These are phyloP conservation scores for Pristis pectinata DNA, from an alignment of 2,797 vertebrate genomes.

Conservation along the genomic window DNA sequence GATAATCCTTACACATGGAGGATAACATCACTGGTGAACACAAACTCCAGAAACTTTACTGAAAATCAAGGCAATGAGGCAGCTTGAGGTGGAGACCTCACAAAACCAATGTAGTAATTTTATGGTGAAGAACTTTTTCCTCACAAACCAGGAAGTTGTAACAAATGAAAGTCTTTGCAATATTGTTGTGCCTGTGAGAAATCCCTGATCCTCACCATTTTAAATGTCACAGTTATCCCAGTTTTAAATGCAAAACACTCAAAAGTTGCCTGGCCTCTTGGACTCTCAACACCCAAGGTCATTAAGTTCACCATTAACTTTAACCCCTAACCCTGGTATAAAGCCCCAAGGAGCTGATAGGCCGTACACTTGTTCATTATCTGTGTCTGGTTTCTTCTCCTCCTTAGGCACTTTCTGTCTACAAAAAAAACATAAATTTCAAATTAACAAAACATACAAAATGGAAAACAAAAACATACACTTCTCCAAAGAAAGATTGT, in stretches of 20 bases:
- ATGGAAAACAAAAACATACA: constrained; percentile 33
- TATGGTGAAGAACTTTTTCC: background rate
- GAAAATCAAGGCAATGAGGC: background rate
- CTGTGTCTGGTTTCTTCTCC: constrained; percentile 32
- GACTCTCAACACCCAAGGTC: background rate
- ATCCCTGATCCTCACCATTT: background rate
- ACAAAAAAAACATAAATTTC: constrained; percentile 35
- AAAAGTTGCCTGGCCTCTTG: background rate
- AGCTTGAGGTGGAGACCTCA: background rate
- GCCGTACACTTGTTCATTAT: constrained; percentile 35
- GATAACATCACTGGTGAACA: background rate
- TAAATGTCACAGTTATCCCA: background rate
- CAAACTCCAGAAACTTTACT: background rate
- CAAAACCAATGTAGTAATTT: background rate
- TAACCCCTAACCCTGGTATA: constrained; percentile 5
- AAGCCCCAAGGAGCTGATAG: constrained; percentile 24
- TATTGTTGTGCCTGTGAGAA: background rate
- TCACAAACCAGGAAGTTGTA: background rate
- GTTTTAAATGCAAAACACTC: background rate
- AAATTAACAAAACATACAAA: constrained; percentile 28
- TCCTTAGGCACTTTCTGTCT: constrained; percentile 34
- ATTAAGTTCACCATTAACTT: background rate
- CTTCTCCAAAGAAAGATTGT: constrained; percentile 23
- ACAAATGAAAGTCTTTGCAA: background rate
- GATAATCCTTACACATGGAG: background rate